Evolutionary conservation across 2,888 invertebrate genomes (phyloP), one percentile per base, ranked within the genome.

Genomic region (Didymodactylos carnosus): DNA sequence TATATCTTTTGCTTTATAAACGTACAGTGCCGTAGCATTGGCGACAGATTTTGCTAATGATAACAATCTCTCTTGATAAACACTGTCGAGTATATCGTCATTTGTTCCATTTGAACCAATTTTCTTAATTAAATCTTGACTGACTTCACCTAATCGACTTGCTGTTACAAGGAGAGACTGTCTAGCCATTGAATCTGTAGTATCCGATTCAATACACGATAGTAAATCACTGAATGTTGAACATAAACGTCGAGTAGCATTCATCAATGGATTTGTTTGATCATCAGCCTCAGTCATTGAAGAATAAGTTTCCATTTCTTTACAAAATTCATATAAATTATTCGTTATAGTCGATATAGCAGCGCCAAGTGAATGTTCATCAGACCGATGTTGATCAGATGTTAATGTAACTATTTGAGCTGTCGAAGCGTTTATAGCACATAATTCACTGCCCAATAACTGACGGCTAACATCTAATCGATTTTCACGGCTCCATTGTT

Each of bases 381-480:
- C 46, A 29, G 71, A 40, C 29, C 53, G 74, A 39, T 27, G 23
- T 14, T 72, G 53, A 62, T 62, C 62, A 19, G 74, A 53, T 62
- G 74, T 74, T 35, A 74, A 39, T 11, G 62, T 72, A 40, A 74
- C 62, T 10, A 95, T 91, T 84, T 95, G 94, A 13, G 98, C 98
- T 0, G 97, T 98, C 74, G 97, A 97, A 0, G 97, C 97, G 84
- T 92, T 97, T 94, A 98, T 97, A 75, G 95, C 95, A 8, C 95
- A 95, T 79, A 98, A 90, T 84, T 97, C 93, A 72, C 93, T 93
- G 77, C 92, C 92, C 75, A 98, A 92, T 78, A 91, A 92, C 85
- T 97, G 95, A 83, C 92, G 92, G 83, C 91, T 91, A 73, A 93
- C 91, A 84, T 94, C 95, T 83, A 94, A 86, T 2, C 91, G 91